Evolutionary conservation across 1,140 invertebrate species (phyloP).

Genomic region (Carcinoscorpius rotundicauda): DNA sequence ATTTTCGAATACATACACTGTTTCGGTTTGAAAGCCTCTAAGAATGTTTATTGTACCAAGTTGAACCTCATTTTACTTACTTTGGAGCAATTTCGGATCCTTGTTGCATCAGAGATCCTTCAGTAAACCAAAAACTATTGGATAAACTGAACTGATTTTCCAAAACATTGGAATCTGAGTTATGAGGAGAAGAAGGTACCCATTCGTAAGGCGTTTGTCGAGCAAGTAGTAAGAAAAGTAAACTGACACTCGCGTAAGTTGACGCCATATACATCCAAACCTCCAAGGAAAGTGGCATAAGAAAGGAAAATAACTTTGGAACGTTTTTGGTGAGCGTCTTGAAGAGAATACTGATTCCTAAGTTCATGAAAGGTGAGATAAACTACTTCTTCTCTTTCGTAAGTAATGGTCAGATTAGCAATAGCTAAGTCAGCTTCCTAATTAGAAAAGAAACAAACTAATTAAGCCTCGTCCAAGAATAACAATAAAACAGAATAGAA

Average conservation of each 20-base stretch:
- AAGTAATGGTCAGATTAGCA: constrained; percentile 86
- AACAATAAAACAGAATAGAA: no score
- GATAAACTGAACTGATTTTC: constrained; percentile 33
- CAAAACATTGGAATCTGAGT: constrained; percentile 19
- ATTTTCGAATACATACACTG: no score
- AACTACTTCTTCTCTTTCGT: constrained; percentile 72
- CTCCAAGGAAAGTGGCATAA: constrained; percentile 35
- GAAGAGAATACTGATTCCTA: constrained; percentile 41
- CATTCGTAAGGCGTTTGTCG: constrained; percentile 36
- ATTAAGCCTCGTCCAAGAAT: constrained; percentile 3
- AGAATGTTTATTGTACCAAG: no score
- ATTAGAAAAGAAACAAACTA: background rate
- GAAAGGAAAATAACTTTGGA: constrained; percentile 34
- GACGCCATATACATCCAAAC: constrained; percentile 36
- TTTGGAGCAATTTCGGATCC: constrained; percentile 35
- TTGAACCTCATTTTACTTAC: no score
- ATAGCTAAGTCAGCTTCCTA: constrained; percentile 81
- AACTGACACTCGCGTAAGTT: constrained; percentile 34
- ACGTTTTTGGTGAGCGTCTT: constrained; percentile 28
- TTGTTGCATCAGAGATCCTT: constrained; percentile 40
- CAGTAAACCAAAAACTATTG: constrained; percentile 40
- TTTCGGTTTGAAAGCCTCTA: no score
- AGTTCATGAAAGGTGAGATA: constrained; percentile 95
- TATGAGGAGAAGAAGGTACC: no score
- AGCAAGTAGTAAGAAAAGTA: constrained; percentile 34